Evolutionary conservation across 2,113 vertebrate genomes (phyloP), one percentile per base, ranked within the genome.

Genomic region (Oreotrochilus melanogaster): DNA sequence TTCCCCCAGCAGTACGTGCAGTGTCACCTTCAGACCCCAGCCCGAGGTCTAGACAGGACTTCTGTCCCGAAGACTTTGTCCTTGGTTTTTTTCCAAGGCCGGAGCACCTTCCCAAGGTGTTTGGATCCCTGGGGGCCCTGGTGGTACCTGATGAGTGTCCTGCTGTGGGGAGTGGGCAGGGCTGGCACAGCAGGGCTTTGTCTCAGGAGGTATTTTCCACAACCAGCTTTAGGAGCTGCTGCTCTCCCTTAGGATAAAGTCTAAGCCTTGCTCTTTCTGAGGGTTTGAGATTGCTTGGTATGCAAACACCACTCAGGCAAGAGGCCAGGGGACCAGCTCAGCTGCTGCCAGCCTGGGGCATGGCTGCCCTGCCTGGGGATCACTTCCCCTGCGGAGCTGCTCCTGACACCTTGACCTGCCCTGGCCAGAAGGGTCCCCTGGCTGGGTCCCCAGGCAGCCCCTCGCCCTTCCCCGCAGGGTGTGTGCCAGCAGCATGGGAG

Each of bases 301-400:
- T 47, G n/a, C 28, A n/a, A 23, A 6, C 24, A 4, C 10, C 54
- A 0, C 4, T 8, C 19, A 10, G 2, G 3, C 18, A 21, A 21
- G 66, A 45, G 47, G 24, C 8, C 18, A 2, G 14, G 24, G 47
- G 72, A 18, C 5, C 14, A 25, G 47, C 51, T 64, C 31, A 3
- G 73, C n/a, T 1, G 47, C 56, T 82, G 27, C 43, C 18, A 2
- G 50, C 6, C 61, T 15, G 1, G 4, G 5, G 66, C 57, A 22
- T 0, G 3, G 43, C 43, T 16, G 0, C 45, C 21, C 30, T 1
- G 2, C 0, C 5, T 6, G 3, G 42, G 37, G 22, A 24, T 11
- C 0, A 1, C 48, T 56, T 45, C 57, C 15, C 51, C 18, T 1
- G 2, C 50, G 30, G 42, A 48, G 28, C 84, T 42, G 35, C 62